Base-by-base conservation (phyloP, 2,797 vertebrate genomes). In the Galaxias olidus region DNA sequence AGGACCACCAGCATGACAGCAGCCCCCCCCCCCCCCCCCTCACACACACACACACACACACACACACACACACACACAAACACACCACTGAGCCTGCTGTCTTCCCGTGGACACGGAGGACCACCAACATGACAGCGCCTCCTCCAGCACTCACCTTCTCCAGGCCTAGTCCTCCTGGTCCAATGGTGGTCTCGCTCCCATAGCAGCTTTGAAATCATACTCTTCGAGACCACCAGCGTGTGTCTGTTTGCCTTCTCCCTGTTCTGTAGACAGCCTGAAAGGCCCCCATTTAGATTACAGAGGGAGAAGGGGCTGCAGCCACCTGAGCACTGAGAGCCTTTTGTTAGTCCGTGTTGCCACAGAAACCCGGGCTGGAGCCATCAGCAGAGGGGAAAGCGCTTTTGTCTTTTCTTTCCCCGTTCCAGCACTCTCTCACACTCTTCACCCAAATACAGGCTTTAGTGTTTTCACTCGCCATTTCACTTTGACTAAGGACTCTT, bases 341-440 rank as follows among this genome's bases (percentile, higher is more conserved):
- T 92, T 92, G 92, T 93, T 90, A 88, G 82, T 73, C 54, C 18
- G 67, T 53, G 88, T 92, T 90, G 88, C 90, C 87, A 91, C 83
- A 90, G 90, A 90, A 88, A 91, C 87, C 79, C 75, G 73, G 81
- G 84, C 84, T 81, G 66, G 71, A 78, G 71, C 71, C 78, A 71
- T 59, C 62, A 79, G 78, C 83, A 78, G 77, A 74, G 74, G 82
- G 77, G 81, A 79, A 83, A 83, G 78, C 49, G 74, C 68, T 82
- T 78, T 73, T 85, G 60, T 50, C 60, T 49, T 68, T 78, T 78
- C 58, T 68, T 59, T 65, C 46, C 61, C 62, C 65, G 14, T 12
- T 43, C 55, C 14, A 17, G 10, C 41, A 6, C 46, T 50, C 45
- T 19, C 8, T 10, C n/a, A n/a, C 18, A 40, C 10, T 41, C 15